Base-by-base conservation (phyloP, 1,140 invertebrate species). In the Drosophila ogumai region DNA sequence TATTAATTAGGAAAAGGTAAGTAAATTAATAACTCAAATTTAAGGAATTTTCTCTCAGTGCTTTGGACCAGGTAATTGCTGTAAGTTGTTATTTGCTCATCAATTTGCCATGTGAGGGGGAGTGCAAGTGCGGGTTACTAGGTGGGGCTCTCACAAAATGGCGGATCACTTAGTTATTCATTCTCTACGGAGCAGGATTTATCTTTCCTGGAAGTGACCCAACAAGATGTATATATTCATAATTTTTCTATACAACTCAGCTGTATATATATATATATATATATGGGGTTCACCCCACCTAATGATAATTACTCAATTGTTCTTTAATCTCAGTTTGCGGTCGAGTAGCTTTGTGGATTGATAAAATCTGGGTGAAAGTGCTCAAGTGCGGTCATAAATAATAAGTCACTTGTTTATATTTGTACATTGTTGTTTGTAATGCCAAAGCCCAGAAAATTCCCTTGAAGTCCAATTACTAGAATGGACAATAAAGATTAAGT, bases 21-120 rank as follows among this genome's bases (percentile, higher is more conserved):
- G n/a, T n/a, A n/a, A n/a, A n/a, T n/a, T n/a, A 9, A 1, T 2
- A 22, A 10, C 7, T 4, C n/a, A 4, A 7, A 9, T 4, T 28
- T 15, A 9, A 15, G 3, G 0, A 6, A 0, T 22, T 65, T 65
- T 50, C n/a, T 13, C 49, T 19, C 43, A 58, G 55, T 52, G 54
- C 46, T 44, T 7, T 59, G 43, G 25, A 57, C 36, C 60, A 49
- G 69, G 75, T 86, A 86, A 82, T 86, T 86, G 75, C 71, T 82
- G 17, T 36, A 15, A 31, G 36, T 54, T 49, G 63, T 81, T 65
- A 44, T 75, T 75, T 65, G 59, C 72, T 38, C 72, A 75, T 75
- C 74, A 67, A 58, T 49, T 7, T 67, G 55, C 44, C 72, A 40
- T 58, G 67, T 31, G 66, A 47, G 67, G 44, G 36, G 66, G 65